Conservation (phyloP, 1,140 invertebrate species). For the Scaptomyza graminum region DNA sequence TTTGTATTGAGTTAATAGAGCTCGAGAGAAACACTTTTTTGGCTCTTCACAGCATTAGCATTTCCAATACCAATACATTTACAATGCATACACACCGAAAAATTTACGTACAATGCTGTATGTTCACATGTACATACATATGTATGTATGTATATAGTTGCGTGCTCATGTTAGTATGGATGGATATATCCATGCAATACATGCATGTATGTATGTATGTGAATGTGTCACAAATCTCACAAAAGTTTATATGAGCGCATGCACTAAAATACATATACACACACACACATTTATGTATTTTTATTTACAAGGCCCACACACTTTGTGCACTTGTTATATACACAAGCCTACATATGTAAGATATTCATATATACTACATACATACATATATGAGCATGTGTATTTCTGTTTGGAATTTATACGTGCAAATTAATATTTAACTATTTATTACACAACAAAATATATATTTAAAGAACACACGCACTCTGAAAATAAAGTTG, state of each 20-base stretch:
- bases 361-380: not conserved
- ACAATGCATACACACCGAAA: constrained; percentile 23
- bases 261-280: not conserved
- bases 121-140: not conserved
- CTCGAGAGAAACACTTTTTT: constrained; percentile 1
- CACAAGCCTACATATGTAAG: constrained; percentile 4
- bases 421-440: not conserved
- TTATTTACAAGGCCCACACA: not conserved
- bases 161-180: not conserved
- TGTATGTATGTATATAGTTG: not conserved
- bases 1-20: constrained; percentile 15
- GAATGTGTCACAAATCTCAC: constrained; percentile 1
- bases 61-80: constrained; percentile 17
- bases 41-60: constrained; percentile 5
- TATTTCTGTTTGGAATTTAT: not conserved
- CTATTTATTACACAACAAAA: constrained; percentile 36
- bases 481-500: not conserved
- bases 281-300: constrained; percentile 12
- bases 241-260: not conserved
- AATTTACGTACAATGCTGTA: constrained; percentile 12
- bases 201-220: not conserved
- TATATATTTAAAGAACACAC: constrained; percentile 27
- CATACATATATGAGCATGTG: not conserved
- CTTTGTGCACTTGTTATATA: no score
- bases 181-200: constrained; percentile 1